Conservation (phyloP, 2,888 invertebrate species). For the Lumbricus terrestris region DNA sequence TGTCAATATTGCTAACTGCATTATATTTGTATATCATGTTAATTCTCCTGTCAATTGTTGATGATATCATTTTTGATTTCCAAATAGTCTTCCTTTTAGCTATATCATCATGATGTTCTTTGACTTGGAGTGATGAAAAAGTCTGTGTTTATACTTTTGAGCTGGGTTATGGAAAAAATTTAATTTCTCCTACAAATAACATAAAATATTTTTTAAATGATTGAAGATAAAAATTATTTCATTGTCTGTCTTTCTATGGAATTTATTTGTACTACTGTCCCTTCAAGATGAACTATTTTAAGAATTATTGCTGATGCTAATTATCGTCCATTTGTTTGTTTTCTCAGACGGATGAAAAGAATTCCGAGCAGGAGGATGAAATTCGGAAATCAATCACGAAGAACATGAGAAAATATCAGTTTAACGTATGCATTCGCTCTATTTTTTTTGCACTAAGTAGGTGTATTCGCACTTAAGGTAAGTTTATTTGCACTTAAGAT, state of each 20-base stretch:
- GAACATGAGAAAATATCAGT: not conserved
- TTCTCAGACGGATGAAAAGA: not conserved
- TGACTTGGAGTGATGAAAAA: not conserved
- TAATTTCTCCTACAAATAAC: not conserved
- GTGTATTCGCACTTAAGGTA: too few relatives aligned
- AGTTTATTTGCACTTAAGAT: too few relatives aligned
- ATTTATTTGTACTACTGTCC: too few relatives aligned
- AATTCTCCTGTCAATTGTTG: not conserved
- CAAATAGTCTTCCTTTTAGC: not conserved
- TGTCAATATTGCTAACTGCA: not conserved
- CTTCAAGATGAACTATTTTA: too few relatives aligned
- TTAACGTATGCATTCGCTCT: not conserved
- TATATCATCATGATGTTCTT: not conserved
- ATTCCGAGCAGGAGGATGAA: not conserved
- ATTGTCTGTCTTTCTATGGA: too few relatives aligned
- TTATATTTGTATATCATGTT: not conserved
- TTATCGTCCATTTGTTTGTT: too few relatives aligned
- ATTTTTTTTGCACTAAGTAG: too few relatives aligned
- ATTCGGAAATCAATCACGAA: not conserved
- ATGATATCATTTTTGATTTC: not conserved
- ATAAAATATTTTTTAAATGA: not conserved
- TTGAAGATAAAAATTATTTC: too few relatives aligned
- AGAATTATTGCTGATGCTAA: too few relatives aligned
- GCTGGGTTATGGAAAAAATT: not conserved
- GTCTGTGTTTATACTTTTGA: not conserved